Conservation (phyloP, 2,113 vertebrate species). For the Brachyhypopomus occidentalis region DNA sequence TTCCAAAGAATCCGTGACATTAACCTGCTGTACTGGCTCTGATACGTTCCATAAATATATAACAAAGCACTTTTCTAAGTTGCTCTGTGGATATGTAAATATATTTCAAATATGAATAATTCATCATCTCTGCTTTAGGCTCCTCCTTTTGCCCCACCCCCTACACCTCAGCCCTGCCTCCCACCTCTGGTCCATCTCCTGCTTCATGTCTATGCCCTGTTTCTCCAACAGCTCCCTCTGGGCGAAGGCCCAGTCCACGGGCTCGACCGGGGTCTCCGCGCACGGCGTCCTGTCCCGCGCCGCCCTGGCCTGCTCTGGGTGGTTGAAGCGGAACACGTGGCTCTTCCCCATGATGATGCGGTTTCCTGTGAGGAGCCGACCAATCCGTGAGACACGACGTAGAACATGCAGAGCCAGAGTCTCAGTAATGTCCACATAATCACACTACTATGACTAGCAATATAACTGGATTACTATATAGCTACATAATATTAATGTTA, state of each 20-base stretch:
- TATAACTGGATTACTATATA: too few species aligned
- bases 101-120: constrained; percentile 7
- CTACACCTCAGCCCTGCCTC: background rate
- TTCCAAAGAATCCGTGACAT: too few species aligned
- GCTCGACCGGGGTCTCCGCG: constrained; percentile 86
- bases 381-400: background rate
- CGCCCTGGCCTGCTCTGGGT: constrained; percentile 92
- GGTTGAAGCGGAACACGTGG: constrained; percentile 98
- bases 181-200: constrained; percentile 98
- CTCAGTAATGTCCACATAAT: too few species aligned
- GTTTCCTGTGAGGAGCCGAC: constrained; percentile 78
- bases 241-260: constrained; percentile 96
- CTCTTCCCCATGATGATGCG: constrained; percentile 98
- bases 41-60: too few species aligned
- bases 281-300: constrained; percentile 91
- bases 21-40: too few species aligned
- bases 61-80: too few species aligned
- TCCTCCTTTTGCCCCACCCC: background rate
- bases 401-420: background rate
- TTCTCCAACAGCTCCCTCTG: constrained; percentile 96
- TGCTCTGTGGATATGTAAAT: too few species aligned
- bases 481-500: background rate
- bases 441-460: too few species aligned
- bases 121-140: background rate
- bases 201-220: constrained; percentile 98